Percentiles rank a stretch among this genome's conserved stretches.
These are phyloP conservation scores for Hycleus phaleratus DNA, from an alignment of 1,140 invertebrate genomes.

Conservation along the genomic window DNA sequence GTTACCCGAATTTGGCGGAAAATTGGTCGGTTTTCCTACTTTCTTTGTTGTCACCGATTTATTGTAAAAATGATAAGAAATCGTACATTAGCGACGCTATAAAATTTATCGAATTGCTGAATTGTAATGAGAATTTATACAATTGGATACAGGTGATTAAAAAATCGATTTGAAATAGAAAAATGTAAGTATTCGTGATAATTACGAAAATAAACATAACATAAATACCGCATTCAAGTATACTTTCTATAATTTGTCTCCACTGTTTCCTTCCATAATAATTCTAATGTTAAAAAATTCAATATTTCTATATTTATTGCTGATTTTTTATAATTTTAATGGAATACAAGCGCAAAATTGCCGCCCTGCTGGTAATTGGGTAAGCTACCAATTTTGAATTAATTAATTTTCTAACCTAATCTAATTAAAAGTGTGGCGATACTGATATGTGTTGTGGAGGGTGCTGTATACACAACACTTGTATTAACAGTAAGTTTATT, in stretches of 20 bases:
- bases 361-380: constrained; percentile 16
- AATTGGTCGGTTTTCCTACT: constrained; percentile 24
- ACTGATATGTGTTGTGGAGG: constrained; percentile 41
- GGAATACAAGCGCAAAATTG: constrained; percentile 17
- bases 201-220: too few species aligned
- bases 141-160: background rate
- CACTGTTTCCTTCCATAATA: too few species aligned
- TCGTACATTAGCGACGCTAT: background rate
- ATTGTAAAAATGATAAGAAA: background rate
- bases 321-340: too few species aligned
- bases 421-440: constrained; percentile 33
- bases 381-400: constrained; percentile 10
- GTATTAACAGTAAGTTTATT: constrained; percentile 37
- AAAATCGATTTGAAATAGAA: background rate
- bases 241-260: too few species aligned
- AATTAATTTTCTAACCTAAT: background rate
- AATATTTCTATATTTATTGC: too few species aligned
- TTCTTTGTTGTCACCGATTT: background rate
- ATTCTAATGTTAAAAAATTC: too few species aligned
- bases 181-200: too few species aligned
- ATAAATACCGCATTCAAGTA: too few species aligned
- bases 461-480: constrained; percentile 38
- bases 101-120: background rate
- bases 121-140: constrained; percentile 1
- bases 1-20: constrained; percentile 30